phyloP scores from a whole-genome alignment of 2,888 invertebrate species.

The Plagodis dolabraria region DNA sequence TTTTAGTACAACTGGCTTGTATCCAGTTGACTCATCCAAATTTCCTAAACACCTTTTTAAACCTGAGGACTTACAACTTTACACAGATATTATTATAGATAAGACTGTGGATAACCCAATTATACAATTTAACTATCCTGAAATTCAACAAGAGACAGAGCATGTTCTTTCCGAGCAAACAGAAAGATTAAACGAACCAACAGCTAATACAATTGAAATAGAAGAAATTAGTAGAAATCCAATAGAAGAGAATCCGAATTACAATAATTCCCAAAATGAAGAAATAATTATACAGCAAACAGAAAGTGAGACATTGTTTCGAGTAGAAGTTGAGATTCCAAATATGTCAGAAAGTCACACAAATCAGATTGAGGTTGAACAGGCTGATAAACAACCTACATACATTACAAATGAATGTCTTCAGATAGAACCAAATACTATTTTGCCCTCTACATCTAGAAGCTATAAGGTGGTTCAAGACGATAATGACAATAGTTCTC shows the following conservation, averaged over 20 bases:
- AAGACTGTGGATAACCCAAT: too few relatives aligned
- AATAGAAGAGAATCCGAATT: constrained; percentile 11
- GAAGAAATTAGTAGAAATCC: constrained; percentile 11
- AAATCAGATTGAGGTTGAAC: constrained; percentile 9
- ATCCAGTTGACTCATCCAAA: too few relatives aligned
- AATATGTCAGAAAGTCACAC: constrained; percentile 12
- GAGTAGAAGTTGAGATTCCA: constrained; percentile 9
- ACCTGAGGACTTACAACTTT: too few relatives aligned
- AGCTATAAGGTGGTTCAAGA: constrained; percentile 12
- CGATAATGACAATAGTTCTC: constrained; percentile 10
- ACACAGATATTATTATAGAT: too few relatives aligned
- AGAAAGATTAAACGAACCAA: too few relatives aligned
- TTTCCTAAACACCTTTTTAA: too few relatives aligned
- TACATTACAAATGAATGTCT: constrained; percentile 12
- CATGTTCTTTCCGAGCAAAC: too few relatives aligned
- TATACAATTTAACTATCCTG: too few relatives aligned
- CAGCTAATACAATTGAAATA: constrained; percentile 10
- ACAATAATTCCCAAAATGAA: constrained; percentile 11
- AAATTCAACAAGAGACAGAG: too few relatives aligned
- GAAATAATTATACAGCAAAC: constrained; percentile 10
- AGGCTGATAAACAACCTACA: constrained; percentile 10
- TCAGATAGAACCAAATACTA: constrained; percentile 12
- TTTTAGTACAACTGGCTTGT: too few relatives aligned
- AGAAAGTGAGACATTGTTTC: constrained; percentile 11
- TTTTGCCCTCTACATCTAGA: constrained; percentile 11